Percentiles rank a stretch among this genome's conserved stretches.
Evolutionary conservation across 2,888 invertebrate genomes (phyloP).

Genomic region (Acanthoscelides obtectus): DNA sequence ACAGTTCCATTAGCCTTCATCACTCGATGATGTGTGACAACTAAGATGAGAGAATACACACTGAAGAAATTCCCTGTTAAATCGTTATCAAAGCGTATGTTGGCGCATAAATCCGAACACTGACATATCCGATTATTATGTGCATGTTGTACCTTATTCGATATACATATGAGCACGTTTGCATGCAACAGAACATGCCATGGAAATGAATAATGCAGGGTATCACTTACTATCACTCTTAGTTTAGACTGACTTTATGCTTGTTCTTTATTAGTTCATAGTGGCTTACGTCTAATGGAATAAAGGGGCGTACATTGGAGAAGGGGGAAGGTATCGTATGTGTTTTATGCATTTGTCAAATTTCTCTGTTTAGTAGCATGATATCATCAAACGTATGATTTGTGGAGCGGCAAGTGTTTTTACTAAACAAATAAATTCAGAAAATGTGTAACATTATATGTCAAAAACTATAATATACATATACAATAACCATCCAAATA

Average conservation of each 20-base stretch:
- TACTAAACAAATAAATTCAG: too few relatives aligned
- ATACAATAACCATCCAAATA: too few relatives aligned
- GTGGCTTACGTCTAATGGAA: not conserved
- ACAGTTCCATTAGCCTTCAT: too few relatives aligned
- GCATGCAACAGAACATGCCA: not conserved
- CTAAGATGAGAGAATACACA: not conserved
- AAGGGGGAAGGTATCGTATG: not conserved
- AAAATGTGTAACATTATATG: too few relatives aligned
- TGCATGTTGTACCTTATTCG: not conserved
- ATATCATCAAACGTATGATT: too few relatives aligned
- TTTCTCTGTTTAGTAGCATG: too few relatives aligned
- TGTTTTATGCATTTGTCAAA: not conserved
- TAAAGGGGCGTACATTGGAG: not conserved
- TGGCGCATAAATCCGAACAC: not conserved
- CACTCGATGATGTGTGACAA: not conserved
- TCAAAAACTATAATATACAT: too few relatives aligned
- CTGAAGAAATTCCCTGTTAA: not conserved
- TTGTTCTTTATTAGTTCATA: not conserved
- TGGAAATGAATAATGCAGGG: not conserved
- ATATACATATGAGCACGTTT: not conserved
- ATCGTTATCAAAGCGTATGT: not conserved
- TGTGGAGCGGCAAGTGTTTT: too few relatives aligned
- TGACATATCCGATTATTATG: not conserved
- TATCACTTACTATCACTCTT: not conserved
- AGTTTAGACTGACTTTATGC: not conserved